A percentile compares a stretch with the other conserved stretches of the same genome.
Conservation (phyloP, 2,888 invertebrate genomes). For the Dugesia japonica region DNA sequence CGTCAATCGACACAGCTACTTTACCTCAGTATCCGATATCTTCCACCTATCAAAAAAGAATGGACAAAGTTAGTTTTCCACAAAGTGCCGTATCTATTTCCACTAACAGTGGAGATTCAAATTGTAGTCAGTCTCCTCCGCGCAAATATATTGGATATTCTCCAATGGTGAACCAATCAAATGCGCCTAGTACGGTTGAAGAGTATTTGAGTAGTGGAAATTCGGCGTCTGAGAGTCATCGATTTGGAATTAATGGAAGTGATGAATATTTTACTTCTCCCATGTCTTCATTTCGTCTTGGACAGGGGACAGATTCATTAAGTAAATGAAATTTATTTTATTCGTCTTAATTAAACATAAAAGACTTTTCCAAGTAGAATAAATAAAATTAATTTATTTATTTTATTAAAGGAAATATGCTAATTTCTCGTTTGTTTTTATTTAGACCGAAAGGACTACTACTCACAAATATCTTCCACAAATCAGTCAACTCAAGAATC, state of each 20-base stretch:
- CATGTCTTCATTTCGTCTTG: neutral
- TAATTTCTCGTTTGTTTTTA: too few species aligned
- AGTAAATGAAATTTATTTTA: too few species aligned
- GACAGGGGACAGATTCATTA: neutral
- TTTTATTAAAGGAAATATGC: too few species aligned
- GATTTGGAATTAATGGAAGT: neutral
- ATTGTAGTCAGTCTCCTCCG: neutral
- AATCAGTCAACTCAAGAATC: neutral
- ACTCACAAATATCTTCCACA: neutral
- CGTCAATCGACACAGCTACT: neutral
- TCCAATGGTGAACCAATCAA: neutral
- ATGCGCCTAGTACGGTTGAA: neutral
- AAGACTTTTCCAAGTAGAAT: too few species aligned
- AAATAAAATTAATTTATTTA: too few species aligned
- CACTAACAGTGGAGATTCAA: neutral
- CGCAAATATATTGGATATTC: neutral
- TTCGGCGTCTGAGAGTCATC: neutral
- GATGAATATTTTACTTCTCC: neutral
- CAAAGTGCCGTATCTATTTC: neutral
- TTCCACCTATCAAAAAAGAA: neutral
- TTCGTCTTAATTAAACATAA: too few species aligned
- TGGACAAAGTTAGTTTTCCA: neutral
- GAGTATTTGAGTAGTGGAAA: neutral
- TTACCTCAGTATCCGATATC: neutral
- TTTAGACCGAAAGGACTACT: neutral